A percentile compares a stretch with the other conserved stretches of the same genome.
Conservation (phyloP, 30 jellyfish, hydroid and myxozoan genomes). For the Cassiopea xamachana region DNA sequence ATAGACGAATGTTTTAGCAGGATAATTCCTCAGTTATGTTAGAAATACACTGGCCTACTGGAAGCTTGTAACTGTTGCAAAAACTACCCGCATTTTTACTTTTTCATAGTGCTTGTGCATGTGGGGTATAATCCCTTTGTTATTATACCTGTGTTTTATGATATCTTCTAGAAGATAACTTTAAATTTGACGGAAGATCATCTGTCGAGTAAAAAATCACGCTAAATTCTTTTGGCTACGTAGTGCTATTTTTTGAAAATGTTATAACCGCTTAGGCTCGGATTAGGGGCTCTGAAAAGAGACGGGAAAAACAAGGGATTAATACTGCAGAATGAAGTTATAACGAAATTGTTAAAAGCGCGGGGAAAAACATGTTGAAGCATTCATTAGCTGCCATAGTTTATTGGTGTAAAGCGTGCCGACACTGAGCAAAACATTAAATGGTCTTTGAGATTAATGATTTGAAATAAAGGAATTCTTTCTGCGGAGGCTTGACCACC, state of each 20-base stretch:
- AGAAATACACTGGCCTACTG: too few relatives aligned
- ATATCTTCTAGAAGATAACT: not conserved
- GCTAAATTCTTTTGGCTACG: not conserved
- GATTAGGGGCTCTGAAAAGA: slow-evolving; percentile 9
- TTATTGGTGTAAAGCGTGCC: not conserved
- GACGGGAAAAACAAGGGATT: slow-evolving; percentile 32
- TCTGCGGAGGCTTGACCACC: slow-evolving; percentile 17
- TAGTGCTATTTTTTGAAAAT: slow-evolving; percentile 15
- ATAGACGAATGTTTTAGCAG: too few relatives aligned
- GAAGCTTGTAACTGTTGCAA: too few relatives aligned
- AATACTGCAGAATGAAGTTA: not conserved
- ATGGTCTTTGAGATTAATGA: not conserved
- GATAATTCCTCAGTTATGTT: too few relatives aligned
- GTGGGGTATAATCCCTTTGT: not conserved
- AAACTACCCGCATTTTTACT: too few relatives aligned
- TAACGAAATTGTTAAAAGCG: slow-evolving; percentile 17
- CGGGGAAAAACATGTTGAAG: not conserved
- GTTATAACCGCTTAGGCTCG: slow-evolving; percentile 14
- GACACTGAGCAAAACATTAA: not conserved
- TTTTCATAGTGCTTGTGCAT: too few relatives aligned
- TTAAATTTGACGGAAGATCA: not conserved
- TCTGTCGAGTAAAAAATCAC: not conserved
- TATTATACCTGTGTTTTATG: not conserved
- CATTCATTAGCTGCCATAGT: not conserved
- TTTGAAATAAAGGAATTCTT: not conserved